Conservation (phyloP, 92 coral and sea anemone species). For the Epizoanthus scotinus region DNA sequence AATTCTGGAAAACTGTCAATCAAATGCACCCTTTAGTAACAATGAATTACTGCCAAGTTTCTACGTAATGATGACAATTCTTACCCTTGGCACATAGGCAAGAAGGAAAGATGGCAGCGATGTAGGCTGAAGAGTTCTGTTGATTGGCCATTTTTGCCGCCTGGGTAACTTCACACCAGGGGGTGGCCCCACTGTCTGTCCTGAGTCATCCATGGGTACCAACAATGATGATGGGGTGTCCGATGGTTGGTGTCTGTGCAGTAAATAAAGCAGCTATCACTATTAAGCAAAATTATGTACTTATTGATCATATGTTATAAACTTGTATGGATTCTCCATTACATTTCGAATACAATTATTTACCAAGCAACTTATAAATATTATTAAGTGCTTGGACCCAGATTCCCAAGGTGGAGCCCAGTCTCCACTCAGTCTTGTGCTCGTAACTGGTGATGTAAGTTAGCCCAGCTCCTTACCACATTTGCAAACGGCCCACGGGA, state of each 20-base stretch:
- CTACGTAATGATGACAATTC: neutral
- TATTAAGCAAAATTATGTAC: no score
- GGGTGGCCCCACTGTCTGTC: slow-evolving; percentile 4
- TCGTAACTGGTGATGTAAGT: no score
- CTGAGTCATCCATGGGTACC: slow-evolving; percentile 32
- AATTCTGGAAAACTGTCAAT: no score
- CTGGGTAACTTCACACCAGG: neutral
- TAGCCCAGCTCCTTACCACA: no score
- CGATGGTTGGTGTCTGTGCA: slow-evolving; percentile 17
- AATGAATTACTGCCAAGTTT: neutral
- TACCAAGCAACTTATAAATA: no score
- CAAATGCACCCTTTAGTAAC: neutral
- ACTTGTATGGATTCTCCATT: no score
- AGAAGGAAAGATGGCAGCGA: slow-evolving; percentile 73
- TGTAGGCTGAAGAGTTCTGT: slow-evolving; percentile 76
- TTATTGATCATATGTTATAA: no score
- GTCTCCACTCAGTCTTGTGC: no score
- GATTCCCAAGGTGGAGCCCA: no score
- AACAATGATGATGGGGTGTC: neutral
- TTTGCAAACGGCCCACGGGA: no score
- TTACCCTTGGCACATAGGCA: slow-evolving; percentile 90
- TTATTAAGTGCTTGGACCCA: no score
- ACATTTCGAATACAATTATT: no score
- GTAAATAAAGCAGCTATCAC: neutral
- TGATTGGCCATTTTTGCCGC: slow-evolving; percentile 29